A percentile compares a stretch with the other conserved stretches of the same genome.
These are phyloP conservation scores for Perizoma affinitatum DNA, from an alignment of 2,888 invertebrate genomes.

Conservation along the genomic window DNA sequence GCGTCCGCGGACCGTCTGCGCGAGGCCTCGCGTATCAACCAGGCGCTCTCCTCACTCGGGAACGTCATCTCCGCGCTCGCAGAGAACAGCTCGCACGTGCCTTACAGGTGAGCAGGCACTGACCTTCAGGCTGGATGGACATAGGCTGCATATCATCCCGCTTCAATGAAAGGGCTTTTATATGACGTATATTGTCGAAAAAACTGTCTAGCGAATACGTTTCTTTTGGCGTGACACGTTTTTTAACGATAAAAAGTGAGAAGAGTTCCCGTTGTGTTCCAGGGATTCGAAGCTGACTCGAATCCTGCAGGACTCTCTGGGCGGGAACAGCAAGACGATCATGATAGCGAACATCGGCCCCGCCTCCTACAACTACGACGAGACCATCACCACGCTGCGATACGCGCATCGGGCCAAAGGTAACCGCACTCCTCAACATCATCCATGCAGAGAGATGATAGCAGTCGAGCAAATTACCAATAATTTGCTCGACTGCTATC, in stretches of 20 bases:
- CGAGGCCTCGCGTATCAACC: conserved; percentile 98
- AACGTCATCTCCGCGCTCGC: conserved; percentile 99
- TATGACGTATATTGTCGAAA: too few relatives aligned
- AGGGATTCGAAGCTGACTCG: conserved; percentile 98
- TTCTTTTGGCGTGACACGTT: too few relatives aligned
- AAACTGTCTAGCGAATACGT: too few relatives aligned
- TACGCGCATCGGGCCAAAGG: conserved; percentile 98
- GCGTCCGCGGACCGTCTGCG: conserved; percentile 96
- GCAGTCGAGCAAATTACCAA: too few relatives aligned
- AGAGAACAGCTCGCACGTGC: conserved; percentile 97
- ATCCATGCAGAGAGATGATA: too few relatives aligned
- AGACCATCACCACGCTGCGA: conserved; percentile 97
- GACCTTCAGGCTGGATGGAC: too few relatives aligned
- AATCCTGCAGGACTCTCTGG: conserved; percentile 97
- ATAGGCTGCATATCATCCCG: too few relatives aligned
- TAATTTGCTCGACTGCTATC: too few relatives aligned
- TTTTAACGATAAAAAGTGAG: too few relatives aligned
- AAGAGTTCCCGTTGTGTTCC: conserved; percentile 23
- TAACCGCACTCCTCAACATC: conserved; percentile 36
- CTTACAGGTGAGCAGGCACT: conserved; percentile 86
- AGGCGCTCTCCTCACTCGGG: conserved; percentile 97
- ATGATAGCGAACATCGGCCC: conserved; percentile 99
- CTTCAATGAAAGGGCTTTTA: too few relatives aligned
- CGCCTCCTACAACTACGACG: conserved; percentile 98
- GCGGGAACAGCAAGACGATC: conserved; percentile 99